Evolutionary conservation across 2,888 invertebrate species (phyloP).

Genomic region (Pollenia amentaria): DNA sequence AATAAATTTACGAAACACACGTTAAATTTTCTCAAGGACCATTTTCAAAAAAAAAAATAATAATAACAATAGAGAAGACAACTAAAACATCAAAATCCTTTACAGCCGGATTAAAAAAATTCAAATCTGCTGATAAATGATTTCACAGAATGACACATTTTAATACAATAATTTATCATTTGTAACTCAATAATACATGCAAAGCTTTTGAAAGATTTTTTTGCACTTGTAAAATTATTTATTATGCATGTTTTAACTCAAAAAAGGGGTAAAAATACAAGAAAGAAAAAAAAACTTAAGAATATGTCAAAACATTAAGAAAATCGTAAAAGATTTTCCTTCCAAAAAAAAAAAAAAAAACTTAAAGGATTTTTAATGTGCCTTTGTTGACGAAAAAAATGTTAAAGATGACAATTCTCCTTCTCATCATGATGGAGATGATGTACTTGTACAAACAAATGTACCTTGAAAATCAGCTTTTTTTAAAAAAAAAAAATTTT

Average conservation of each 20-base stretch:
- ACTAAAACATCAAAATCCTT: constrained; percentile 59
- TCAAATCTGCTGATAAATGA: constrained; percentile 71
- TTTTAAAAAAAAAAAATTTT: constrained; percentile 14
- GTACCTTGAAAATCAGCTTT: constrained; percentile 46
- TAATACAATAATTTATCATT: constrained; percentile 72
- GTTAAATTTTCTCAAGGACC: constrained; percentile 3
- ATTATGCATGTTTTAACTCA: constrained; percentile 51
- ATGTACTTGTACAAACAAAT: constrained; percentile 58
- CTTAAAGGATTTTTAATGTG: constrained; percentile 65
- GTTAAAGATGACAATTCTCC: constrained; percentile 35
- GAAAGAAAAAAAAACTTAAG: background rate
- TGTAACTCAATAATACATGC: constrained; percentile 69
- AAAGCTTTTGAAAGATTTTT: constrained; percentile 71
- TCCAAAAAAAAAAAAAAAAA: constrained; percentile 32
- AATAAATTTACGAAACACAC: constrained; percentile 23
- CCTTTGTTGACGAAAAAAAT: constrained; percentile 47
- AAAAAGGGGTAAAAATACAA: constrained; percentile 59
- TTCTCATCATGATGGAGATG: constrained; percentile 45
- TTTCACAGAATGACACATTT: constrained; percentile 67
- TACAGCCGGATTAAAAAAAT: constrained; percentile 43
- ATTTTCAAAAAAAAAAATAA: background rate
- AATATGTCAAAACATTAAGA: constrained; percentile 49
- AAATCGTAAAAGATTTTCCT: constrained; percentile 62
- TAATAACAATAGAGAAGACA: background rate
- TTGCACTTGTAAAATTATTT: constrained; percentile 51